Evolutionary conservation across 2,113 vertebrate species (phyloP).

Genomic region (Hyperopisus bebe): DNA sequence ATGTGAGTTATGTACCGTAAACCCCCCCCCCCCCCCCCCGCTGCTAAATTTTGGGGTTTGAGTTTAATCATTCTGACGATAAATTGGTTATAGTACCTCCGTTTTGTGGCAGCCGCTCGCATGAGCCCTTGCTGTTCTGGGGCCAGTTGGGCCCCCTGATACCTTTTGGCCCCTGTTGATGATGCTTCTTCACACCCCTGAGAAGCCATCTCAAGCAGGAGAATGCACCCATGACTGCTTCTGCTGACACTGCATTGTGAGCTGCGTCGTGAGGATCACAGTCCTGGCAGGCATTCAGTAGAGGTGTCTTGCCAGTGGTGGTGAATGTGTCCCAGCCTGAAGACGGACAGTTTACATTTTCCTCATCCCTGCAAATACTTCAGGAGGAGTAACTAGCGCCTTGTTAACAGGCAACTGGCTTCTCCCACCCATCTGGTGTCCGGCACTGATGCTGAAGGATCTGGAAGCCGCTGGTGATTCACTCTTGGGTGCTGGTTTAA

Average conservation of each 20-base stretch:
- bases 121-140: not conserved
- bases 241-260: not conserved
- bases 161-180: not conserved
- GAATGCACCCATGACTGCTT: not conserved
- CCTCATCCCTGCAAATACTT: not conserved
- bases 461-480: not conserved
- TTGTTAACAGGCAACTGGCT: not conserved
- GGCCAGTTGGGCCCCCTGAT: not conserved
- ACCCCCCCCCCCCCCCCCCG: too few relatives aligned
- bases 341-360: not conserved
- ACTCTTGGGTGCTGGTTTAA: not conserved
- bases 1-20: not conserved
- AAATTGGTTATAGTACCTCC: not conserved
- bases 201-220: not conserved
- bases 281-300: not conserved
- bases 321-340: not conserved
- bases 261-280: not conserved
- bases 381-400: not conserved
- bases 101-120: not conserved
- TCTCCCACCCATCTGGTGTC: not conserved
- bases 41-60: not conserved
- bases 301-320: not conserved
- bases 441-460: not conserved
- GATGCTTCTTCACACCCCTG: not conserved
- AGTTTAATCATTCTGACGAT: not conserved